A percentile compares a stretch with the other conserved stretches of the same genome.
Conservation (phyloP, 2,113 vertebrate genomes). For the Platichthys stellatus region DNA sequence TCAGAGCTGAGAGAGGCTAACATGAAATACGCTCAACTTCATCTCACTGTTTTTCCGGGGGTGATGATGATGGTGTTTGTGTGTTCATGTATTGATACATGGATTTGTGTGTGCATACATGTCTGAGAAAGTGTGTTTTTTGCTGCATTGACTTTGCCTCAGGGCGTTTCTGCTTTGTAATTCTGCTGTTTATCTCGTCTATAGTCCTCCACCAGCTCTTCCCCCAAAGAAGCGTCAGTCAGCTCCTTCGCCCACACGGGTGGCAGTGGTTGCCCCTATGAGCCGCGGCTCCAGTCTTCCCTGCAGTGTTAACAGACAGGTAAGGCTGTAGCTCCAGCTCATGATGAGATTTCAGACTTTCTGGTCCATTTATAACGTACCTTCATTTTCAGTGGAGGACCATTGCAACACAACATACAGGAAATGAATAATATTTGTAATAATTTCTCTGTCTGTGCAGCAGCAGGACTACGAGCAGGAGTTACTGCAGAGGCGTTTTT, state of each 20-base stretch:
- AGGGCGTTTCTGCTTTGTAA: background rate
- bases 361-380: background rate
- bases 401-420: background rate
- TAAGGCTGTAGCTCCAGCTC: conserved; percentile 60
- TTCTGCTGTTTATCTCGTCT: conserved; percentile 10
- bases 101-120: conserved; percentile 56
- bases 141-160: background rate
- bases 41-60: conserved; percentile 35
- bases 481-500: conserved; percentile 93
- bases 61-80: conserved; percentile 44
- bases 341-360: background rate
- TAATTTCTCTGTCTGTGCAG: conserved; percentile 35
- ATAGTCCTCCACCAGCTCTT: conserved; percentile 87
- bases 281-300: conserved; percentile 94
- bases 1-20: conserved; percentile 51
- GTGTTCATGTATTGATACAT: conserved; percentile 62
- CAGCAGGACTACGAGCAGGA: conserved; percentile 92
- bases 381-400: background rate
- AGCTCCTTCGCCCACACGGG: conserved; percentile 91
- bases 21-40: conserved; percentile 52
- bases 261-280: conserved; percentile 96
- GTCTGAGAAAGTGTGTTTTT: conserved; percentile 39
- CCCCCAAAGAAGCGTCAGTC: conserved; percentile 98
- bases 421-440: background rate
- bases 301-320: conserved; percentile 92